Percentiles rank a stretch among this genome's conserved stretches.
Conservation (phyloP, 2,888 invertebrate genomes). For the Cantharis rustica region DNA sequence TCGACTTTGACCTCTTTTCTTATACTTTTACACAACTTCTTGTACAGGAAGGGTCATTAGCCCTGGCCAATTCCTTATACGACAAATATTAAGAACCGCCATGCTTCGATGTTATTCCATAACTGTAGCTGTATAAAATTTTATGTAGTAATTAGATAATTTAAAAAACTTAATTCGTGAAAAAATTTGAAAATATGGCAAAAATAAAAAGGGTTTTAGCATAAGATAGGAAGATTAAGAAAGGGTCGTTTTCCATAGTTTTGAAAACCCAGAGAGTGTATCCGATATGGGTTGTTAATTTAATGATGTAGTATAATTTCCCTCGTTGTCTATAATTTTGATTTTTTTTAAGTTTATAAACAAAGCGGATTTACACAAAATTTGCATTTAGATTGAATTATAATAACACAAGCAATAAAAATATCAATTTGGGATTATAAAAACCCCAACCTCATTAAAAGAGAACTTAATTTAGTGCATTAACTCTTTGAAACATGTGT, state of each 20-base stretch:
- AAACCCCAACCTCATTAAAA: neutral
- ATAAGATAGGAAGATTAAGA: neutral
- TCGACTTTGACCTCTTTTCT: neutral
- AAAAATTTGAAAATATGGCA: too few relatives aligned
- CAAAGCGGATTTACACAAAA: neutral
- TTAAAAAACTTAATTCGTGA: neutral
- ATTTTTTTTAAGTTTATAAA: neutral
- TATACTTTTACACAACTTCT: neutral
- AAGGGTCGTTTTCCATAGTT: neutral
- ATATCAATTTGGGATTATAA: neutral
- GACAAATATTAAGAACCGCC: neutral
- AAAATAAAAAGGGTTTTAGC: too few relatives aligned
- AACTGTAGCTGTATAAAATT: neutral
- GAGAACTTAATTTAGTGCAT: neutral
- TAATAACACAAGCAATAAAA: neutral
- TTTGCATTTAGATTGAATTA: neutral
- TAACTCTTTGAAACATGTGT: neutral
- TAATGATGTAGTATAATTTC: neutral
- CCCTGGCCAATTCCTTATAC: neutral
- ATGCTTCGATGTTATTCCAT: neutral
- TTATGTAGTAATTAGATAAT: too few relatives aligned
- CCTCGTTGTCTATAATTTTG: neutral
- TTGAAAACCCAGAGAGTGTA: neutral
- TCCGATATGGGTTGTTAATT: neutral
- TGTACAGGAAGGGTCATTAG: neutral